Evolutionary conservation across 2,888 invertebrate genomes (phyloP), one percentile per base, ranked within the genome.

Genomic region (Neoitamus cyanurus): DNA sequence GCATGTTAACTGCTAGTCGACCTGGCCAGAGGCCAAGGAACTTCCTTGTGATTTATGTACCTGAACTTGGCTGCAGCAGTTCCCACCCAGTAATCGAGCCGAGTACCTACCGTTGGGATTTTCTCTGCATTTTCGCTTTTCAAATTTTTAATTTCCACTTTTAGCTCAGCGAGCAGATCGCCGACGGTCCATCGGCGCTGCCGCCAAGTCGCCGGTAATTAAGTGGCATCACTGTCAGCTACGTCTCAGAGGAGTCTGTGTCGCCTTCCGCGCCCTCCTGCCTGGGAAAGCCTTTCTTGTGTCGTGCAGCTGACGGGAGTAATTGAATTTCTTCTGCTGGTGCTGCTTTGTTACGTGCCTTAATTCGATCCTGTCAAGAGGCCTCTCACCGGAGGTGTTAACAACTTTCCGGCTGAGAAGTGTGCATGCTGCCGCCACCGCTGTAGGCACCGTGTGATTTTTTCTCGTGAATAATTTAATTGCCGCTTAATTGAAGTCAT

Each of bases 1-100:
- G 77, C 77, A 30, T 30, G 77, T 77, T 77, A 77, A 77, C 77
- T 77, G 77, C 77, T 77, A 77, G 77, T 28, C 42, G 31, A 15
- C 77, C 42, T 37, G 77, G 42, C 77, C 28, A 77, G 77, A 46
- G 77, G 42, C 77, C 37, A 77, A 42, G 46, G 42, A 77, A 25
- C 42, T 46, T 42, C 37, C 46, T 13, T 6, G 46, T 77, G 77
- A 77, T 77, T 77, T 77, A 77, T 77, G 77, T 30, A 77, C 77
- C 77, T 46, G 46, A 77, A 77, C 77, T 77, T 46, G 25, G 37
- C 46, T 25, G 77, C 77, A 77, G 42, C 36, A 7, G 75, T 37
- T 7, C 15, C 11, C 15, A n/a, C 13, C n/a, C 15, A 25, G 36
- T 36, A 37, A 37, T 36, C 25, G 77, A 77, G 36, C 31, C 7